Percentiles rank a stretch among this genome's conserved stretches.
Conservation (phyloP, 1,140 invertebrate species). For the Saccostrea cuccullata region DNA sequence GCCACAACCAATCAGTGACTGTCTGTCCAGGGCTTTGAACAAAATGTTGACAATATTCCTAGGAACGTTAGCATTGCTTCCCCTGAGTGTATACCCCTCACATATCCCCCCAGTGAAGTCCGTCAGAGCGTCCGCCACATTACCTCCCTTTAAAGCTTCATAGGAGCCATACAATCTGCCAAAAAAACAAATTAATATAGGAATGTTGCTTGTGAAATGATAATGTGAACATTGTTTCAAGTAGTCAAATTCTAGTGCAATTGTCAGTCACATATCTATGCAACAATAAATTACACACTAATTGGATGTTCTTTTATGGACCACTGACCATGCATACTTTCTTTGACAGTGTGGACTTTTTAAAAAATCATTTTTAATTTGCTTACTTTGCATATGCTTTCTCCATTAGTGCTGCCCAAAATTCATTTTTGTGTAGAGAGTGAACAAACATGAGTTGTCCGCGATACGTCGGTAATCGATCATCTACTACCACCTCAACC, state of each 20-base stretch:
- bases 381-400: constrained; percentile 91
- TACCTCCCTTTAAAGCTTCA: constrained; percentile 72
- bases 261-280: too few species aligned
- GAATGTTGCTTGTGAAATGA: too few species aligned
- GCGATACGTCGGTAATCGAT: constrained; percentile 84
- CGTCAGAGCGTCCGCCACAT: constrained; percentile 69
- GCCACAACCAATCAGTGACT: constrained; percentile 71
- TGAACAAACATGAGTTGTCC: constrained; percentile 85
- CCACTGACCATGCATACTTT: too few species aligned
- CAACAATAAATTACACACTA: too few species aligned
- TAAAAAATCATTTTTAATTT: neutral
- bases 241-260: too few species aligned
- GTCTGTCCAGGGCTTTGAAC: constrained; percentile 70
- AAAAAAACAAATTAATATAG: neutral
- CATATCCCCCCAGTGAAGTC: constrained; percentile 73
- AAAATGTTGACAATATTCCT: constrained; percentile 72
- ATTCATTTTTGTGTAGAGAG: constrained; percentile 84
- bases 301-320: too few species aligned
- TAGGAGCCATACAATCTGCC: constrained; percentile 73
- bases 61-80: constrained; percentile 64
- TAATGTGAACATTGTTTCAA: too few species aligned
- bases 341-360: too few species aligned
- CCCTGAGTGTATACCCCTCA: constrained; percentile 68
- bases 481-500: constrained; percentile 88
- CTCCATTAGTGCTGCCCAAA: constrained; percentile 89